A percentile compares a stretch with the other conserved stretches of the same genome.
These are phyloP conservation scores for Vulpes lagopus DNA, from an alignment of 2,113 vertebrate species.

Conservation along the genomic window DNA sequence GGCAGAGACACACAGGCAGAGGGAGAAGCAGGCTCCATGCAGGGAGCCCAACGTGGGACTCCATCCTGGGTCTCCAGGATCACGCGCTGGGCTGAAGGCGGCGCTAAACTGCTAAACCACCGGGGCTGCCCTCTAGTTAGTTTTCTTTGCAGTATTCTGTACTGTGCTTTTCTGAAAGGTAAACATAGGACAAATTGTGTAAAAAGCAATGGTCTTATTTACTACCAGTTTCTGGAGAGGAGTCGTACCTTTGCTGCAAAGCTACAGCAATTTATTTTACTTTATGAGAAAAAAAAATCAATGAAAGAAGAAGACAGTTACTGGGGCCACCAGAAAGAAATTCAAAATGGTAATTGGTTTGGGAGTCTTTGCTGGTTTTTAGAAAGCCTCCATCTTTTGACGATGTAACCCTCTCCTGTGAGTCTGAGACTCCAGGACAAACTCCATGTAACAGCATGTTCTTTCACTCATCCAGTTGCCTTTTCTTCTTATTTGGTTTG, in stretches of 20 bases:
- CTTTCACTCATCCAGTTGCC: not conserved
- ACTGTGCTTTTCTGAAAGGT: not conserved
- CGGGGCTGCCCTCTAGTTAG: not conserved
- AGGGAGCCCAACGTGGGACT: no score
- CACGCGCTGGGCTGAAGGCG: no score
- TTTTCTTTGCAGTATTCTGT: conserved; percentile 26
- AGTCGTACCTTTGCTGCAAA: conserved; percentile 40
- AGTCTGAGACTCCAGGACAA: not conserved
- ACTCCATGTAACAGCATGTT: no score
- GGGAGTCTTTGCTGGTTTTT: not conserved
- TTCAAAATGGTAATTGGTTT: conserved; percentile 26
- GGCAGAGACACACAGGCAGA: no score
- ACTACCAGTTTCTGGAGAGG: conserved; percentile 26
- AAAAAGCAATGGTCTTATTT: not conserved
- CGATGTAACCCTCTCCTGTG: not conserved
- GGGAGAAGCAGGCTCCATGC: no score
- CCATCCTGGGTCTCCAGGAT: no score
- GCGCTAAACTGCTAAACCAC: no score
- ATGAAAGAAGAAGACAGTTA: not conserved
- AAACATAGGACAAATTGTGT: conserved; percentile 1
- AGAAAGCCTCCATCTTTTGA: not conserved
- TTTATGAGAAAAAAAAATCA: conserved; percentile 57
- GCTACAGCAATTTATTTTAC: conserved; percentile 20
- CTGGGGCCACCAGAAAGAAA: not conserved
- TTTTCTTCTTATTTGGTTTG: not conserved